Percentiles rank a stretch among this genome's conserved stretches.
These are phyloP conservation scores for Teleiodes luculella DNA, from an alignment of 2,888 invertebrate species.

Conservation along the genomic window DNA sequence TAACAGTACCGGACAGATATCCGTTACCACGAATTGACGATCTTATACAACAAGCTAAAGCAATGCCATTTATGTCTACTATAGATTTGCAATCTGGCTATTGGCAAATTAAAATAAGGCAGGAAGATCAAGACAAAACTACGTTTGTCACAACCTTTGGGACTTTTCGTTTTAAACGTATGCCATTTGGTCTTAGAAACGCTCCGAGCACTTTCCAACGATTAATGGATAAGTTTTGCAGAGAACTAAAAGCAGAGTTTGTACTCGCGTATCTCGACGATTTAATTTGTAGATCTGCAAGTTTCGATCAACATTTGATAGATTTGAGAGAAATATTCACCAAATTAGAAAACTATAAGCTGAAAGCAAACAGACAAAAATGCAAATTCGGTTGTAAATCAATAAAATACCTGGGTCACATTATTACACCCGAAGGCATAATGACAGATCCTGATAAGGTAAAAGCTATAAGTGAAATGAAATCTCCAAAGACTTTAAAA, in stretches of 20 bases:
- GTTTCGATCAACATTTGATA: constrained; percentile 25
- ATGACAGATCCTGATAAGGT: constrained; percentile 26
- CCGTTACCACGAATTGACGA: too few relatives aligned
- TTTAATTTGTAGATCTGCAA: constrained; percentile 25
- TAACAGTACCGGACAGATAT: constrained; percentile 31
- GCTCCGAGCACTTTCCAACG: too few relatives aligned
- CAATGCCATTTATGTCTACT: constrained; percentile 23
- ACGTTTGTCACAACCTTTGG: constrained; percentile 35
- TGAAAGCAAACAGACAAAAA: constrained; percentile 22
- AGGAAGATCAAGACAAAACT: constrained; percentile 31
- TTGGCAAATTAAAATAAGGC: constrained; percentile 36
- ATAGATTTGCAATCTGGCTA: constrained; percentile 42
- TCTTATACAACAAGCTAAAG: constrained; percentile 20
- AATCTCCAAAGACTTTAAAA: too few relatives aligned
- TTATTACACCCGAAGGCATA: constrained; percentile 20
- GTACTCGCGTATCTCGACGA: constrained; percentile 32
- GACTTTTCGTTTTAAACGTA: constrained; percentile 31
- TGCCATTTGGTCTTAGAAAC: constrained; percentile 40
- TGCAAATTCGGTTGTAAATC: constrained; percentile 20
- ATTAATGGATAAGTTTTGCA: constrained; percentile 26
- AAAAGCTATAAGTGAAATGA: too few relatives aligned
- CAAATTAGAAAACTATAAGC: constrained; percentile 14
- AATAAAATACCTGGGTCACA: constrained; percentile 23
- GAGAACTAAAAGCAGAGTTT: constrained; percentile 19
- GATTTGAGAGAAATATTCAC: constrained; percentile 25